Evolutionary conservation across 2,888 invertebrate genomes (phyloP), one percentile per base, ranked within the genome.

Genomic region (Lapara coniferarum): DNA sequence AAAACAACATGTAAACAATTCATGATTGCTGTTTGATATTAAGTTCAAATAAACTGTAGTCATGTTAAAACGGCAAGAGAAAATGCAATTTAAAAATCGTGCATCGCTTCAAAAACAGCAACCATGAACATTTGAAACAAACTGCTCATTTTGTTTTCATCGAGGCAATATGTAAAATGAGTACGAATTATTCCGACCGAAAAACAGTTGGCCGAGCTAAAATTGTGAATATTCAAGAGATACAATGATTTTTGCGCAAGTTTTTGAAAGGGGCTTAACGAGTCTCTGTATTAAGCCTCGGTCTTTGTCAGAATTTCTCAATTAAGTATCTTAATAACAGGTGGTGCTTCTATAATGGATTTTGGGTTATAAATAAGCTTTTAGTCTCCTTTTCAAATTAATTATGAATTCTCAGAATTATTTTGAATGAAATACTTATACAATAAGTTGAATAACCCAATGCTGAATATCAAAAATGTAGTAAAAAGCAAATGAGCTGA

Each of bases 191-290:
- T 16, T n/a, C 44, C n/a, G 44, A 19, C 8, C 63, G 7, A 46
- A 46, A 49, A 63, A 19, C 49, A 63, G 63, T 63, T 19, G 49
- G 1, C 7, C 13, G 16, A 56, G 19, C 57, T 14, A 25, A 37
- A 49, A 63, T 13, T 19, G 63, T 63, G 63, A 63, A 63, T 63
- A 63, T 63, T 49, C 63, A 57, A 57, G 13, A 46, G 16, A 37
- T 58, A 63, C 63, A 49, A 49, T 49, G 49, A 10, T 63, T 49
- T 63, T 63, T 63, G 19, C 19, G 19, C 63, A 2, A 56, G 25
- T 44, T 4, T 16, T 19, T 49, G 19, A 63, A 63, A 63, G 46
- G 16, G 13, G 63, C 46, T 63, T 63, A 63, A 63, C 46, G 63
- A 63, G 19, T 12, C 7, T 46, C 16, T 13, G 19, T 12, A 63